Conservation (phyloP, 2,888 invertebrate species). For the Amiota minor region DNA sequence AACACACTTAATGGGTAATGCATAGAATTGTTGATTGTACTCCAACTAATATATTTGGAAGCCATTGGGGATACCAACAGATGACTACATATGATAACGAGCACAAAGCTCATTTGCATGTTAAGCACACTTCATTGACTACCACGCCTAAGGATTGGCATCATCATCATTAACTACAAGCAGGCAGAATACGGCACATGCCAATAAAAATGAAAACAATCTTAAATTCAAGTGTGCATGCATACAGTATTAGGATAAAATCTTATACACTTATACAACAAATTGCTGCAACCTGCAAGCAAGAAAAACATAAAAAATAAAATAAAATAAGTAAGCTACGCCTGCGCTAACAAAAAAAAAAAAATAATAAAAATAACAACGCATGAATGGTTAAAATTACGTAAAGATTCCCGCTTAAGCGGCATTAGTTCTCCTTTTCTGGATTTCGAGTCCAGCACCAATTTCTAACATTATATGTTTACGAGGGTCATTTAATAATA, state of each 20-base stretch:
- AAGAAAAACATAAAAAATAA: not conserved
- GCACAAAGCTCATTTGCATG: slow-evolving; percentile 18
- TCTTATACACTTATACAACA: slow-evolving; percentile 20
- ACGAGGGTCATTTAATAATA: too few relatives aligned
- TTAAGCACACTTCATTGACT: slow-evolving; percentile 10
- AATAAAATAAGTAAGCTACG: not conserved
- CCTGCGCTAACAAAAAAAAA: slow-evolving; percentile 23
- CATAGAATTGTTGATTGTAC: too few relatives aligned
- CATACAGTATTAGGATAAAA: slow-evolving; percentile 13
- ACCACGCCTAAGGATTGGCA: not conserved
- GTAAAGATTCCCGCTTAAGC: not conserved
- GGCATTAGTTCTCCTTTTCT: too few relatives aligned
- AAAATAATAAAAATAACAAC: not conserved
- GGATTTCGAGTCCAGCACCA: too few relatives aligned
- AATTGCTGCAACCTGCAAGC: slow-evolving; percentile 7
- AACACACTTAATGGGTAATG: too few relatives aligned
- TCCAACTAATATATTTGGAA: too few relatives aligned
- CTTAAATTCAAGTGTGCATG: slow-evolving; percentile 1
- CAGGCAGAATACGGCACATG: slow-evolving; percentile 6
- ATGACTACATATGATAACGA: not conserved
- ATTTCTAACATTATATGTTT: too few relatives aligned
- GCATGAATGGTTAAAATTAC: slow-evolving; percentile 11
- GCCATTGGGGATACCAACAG: too few relatives aligned
- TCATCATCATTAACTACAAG: too few relatives aligned
- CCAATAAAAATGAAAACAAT: slow-evolving; percentile 16